Percentiles rank a stretch among this genome's conserved stretches.
These are phyloP conservation scores for Brachycybe producta DNA, from an alignment of 2,888 invertebrate genomes.

Conservation along the genomic window DNA sequence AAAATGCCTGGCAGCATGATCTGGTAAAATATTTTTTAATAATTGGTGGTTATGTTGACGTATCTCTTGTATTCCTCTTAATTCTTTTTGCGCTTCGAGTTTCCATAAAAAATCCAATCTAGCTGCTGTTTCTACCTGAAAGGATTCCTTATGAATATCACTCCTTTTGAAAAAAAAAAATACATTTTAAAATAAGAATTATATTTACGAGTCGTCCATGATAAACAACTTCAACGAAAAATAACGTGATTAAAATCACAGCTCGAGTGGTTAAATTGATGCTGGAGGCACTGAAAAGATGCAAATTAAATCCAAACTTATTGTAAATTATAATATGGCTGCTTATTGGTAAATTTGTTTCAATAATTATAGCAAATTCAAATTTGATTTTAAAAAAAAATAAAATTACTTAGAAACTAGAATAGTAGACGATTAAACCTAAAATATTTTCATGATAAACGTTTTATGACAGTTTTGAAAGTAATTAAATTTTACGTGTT, in stretches of 20 bases:
- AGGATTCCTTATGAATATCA: constrained; percentile 15
- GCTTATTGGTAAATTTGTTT: no score
- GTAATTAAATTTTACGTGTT: no score
- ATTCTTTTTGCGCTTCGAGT: constrained; percentile 83
- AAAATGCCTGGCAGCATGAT: constrained; percentile 91
- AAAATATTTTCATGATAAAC: no score
- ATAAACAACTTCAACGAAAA: constrained; percentile 74
- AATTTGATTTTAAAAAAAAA: no score
- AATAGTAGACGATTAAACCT: no score
- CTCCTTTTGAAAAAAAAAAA: constrained; percentile 4
- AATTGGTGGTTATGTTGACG: constrained; percentile 77
- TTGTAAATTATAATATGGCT: no score
- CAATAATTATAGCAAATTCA: no score
- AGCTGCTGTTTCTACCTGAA: constrained; percentile 69
- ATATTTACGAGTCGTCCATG: constrained; percentile 58
- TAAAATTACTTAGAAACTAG: not conserved
- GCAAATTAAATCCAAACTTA: no score
- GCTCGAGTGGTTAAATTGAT: constrained; percentile 38
- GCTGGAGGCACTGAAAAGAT: constrained; percentile 12
- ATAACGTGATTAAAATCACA: constrained; percentile 64
- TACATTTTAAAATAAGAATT: not conserved
- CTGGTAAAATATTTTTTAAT: constrained; percentile 85
- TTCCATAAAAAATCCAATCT: constrained; percentile 95
- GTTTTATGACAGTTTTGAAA: no score
- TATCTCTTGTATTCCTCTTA: constrained; percentile 84